Base-by-base conservation (phyloP, 2,888 invertebrate species). In the Steinernema carpocapsae region DNA sequence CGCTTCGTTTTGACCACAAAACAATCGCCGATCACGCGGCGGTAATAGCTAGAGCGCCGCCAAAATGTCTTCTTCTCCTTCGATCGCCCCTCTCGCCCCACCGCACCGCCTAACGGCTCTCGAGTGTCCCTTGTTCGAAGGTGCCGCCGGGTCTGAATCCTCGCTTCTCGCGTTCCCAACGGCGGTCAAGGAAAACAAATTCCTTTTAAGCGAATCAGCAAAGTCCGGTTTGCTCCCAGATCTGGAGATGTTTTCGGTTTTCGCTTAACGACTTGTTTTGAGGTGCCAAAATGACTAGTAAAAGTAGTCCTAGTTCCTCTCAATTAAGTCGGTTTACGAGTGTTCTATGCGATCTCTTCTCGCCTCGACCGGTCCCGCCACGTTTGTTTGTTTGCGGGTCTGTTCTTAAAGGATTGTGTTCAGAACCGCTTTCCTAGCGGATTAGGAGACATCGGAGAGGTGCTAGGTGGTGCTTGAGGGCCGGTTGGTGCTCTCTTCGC, bases 391-490 rank as follows among this genome's bases (percentile, higher is more conserved):
- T 43, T 43, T 43, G 43, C 43, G 43, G 43, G 7, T 7, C 43
- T 43, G 43, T 43, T 43, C 43, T 43, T 14, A 43, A 14, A 7
- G 26, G 56, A 24, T 24, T 56, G 26, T 26, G 6, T 56, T 56
- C 6, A 26, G 56, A 56, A 56, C n/a, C n/a, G n/a, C n/a, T n/a
- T n/a, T n/a, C n/a, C 26, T 56, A 56, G 56, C 56, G 56, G 19
- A 14, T 56, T 56, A 56, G n/a, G n/a, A 56, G 6, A 3, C 56
- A 12, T 22, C 56, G n/a, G 26, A 56, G 56, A 24, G 19, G 56
- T 24, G 51, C 26, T 43, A 14, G 43, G 14, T 7, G 14, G 10
- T 7, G 14, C 14, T 43, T 2, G 26, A 56, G 56, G 56, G 56
- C 56, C 56, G 14, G 56, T 56, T 26, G 43, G 14, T n/a, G n/a